Percentiles rank a stretch among this genome's conserved stretches.
Evolutionary conservation across 2,888 invertebrate genomes (phyloP).

Genomic region (Heliconius ismenius): DNA sequence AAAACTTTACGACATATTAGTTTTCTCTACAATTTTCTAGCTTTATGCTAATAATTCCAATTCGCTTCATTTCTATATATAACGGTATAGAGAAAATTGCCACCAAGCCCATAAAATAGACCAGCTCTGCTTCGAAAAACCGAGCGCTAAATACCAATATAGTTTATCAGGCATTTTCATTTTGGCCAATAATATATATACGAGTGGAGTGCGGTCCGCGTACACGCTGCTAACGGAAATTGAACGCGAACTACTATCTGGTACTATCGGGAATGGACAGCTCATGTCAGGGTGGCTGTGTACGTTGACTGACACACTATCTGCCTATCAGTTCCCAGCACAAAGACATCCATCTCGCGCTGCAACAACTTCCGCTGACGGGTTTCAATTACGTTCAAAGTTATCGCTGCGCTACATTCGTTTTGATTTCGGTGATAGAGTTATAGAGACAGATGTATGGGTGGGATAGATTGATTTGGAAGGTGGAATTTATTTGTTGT

Average conservation of each 20-base stretch:
- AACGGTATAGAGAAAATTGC: conserved; percentile 21
- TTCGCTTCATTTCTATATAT: conserved; percentile 13
- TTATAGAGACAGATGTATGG: conserved; percentile 14
- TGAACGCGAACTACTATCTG: conserved; percentile 65
- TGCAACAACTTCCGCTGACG: conserved; percentile 49
- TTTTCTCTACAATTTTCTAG: conserved; percentile 12
- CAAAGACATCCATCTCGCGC: conserved; percentile 64
- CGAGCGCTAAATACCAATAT: conserved; percentile 27
- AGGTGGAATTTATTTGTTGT: conserved; percentile 8
- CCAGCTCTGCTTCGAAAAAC: conserved; percentile 21
- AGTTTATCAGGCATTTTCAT: conserved; percentile 45
- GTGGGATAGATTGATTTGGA: conserved; percentile 10
- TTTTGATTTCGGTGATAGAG: conserved; percentile 35
- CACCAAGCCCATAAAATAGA: conserved; percentile 21
- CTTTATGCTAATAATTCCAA: conserved; percentile 6
- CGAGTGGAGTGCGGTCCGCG: conserved; percentile 50
- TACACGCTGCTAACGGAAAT: conserved; percentile 62
- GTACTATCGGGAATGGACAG: conserved; percentile 58
- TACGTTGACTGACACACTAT: conserved; percentile 47
- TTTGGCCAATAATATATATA: conserved; percentile 55
- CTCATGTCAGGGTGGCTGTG: conserved; percentile 47
- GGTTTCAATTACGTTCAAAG: conserved; percentile 49
- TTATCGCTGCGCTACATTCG: conserved; percentile 38
- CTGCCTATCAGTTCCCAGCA: conserved; percentile 50
- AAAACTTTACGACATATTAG: conserved; percentile 22